Evolutionary conservation across 2,113 vertebrate genomes (phyloP).

Genomic region (Channa argus): DNA sequence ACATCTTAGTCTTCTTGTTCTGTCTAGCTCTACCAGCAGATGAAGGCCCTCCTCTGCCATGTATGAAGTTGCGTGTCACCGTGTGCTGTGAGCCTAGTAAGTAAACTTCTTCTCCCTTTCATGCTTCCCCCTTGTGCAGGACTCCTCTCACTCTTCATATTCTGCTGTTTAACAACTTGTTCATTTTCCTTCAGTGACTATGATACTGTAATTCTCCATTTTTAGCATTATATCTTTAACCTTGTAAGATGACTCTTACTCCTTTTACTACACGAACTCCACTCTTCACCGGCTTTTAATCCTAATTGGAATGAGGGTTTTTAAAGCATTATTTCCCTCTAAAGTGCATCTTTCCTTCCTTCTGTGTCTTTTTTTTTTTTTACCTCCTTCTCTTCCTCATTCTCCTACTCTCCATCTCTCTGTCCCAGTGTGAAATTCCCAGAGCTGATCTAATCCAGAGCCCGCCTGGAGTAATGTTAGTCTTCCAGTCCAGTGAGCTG

Average conservation of each 20-base stretch:
- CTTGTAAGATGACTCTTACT: conserved; percentile 7
- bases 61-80: conserved; percentile 84
- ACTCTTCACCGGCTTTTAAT: conserved; percentile 27
- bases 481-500: conserved; percentile 85
- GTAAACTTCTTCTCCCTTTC: conserved; percentile 70
- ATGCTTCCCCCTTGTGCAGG: conserved; percentile 48
- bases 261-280: background rate
- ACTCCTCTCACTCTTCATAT: conserved; percentile 59
- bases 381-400: conserved; percentile 41
- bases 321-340: conserved; percentile 33
- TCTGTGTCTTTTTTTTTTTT: conserved; percentile 10
- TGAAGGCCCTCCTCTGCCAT: conserved; percentile 81
- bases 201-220: background rate
- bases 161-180: conserved; percentile 18
- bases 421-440: conserved; percentile 77
- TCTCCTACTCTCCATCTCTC: conserved; percentile 52
- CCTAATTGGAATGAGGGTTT: conserved; percentile 44
- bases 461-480: conserved; percentile 85
- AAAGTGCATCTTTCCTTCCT: conserved; percentile 1
- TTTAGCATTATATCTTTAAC: conserved; percentile 16
- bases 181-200: background rate
- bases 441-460: conserved; percentile 82
- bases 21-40: conserved; percentile 79
- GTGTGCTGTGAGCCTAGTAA: conserved; percentile 83
- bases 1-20: conserved; percentile 40